phyloP scores from a whole-genome alignment of 1,140 invertebrate genomes.

The Popillia japonica region DNA sequence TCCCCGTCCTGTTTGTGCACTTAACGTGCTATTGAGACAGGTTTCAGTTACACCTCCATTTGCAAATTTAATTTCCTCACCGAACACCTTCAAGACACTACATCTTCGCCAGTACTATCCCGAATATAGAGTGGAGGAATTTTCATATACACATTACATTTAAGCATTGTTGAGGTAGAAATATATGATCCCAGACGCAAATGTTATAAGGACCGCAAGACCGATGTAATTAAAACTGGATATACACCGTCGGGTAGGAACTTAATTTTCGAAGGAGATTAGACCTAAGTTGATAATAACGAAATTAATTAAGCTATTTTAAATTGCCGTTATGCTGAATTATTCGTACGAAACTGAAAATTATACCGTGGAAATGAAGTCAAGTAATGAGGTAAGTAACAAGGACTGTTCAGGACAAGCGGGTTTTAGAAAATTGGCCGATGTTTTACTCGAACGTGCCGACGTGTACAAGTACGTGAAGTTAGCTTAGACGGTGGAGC shows the following conservation, averaged over 20 bases:
- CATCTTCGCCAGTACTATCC: too few species aligned
- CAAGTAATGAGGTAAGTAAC: not conserved
- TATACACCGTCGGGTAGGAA: not conserved
- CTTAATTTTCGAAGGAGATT: not conserved
- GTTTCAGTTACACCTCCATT: too few species aligned
- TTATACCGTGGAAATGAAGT: constrained; percentile 1
- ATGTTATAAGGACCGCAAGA: too few species aligned
- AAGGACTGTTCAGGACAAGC: not conserved
- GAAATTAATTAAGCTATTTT: constrained; percentile 7
- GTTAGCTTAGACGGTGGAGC: not conserved
- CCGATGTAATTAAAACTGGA: too few species aligned
- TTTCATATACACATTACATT: too few species aligned
- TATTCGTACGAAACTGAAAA: not conserved
- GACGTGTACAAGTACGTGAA: not conserved
- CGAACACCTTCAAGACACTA: too few species aligned
- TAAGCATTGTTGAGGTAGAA: too few species aligned
- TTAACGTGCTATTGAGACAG: too few species aligned
- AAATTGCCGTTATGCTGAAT: not conserved
- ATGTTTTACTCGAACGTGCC: not conserved
- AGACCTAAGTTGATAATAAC: not conserved
- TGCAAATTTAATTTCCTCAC: too few species aligned
- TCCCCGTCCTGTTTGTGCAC: too few species aligned
- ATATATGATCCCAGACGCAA: too few species aligned
- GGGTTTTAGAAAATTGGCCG: constrained; percentile 14
- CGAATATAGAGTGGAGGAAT: too few species aligned